Evolutionary conservation across 1,140 invertebrate genomes (phyloP).

Genomic region (Cydia pomonella): DNA sequence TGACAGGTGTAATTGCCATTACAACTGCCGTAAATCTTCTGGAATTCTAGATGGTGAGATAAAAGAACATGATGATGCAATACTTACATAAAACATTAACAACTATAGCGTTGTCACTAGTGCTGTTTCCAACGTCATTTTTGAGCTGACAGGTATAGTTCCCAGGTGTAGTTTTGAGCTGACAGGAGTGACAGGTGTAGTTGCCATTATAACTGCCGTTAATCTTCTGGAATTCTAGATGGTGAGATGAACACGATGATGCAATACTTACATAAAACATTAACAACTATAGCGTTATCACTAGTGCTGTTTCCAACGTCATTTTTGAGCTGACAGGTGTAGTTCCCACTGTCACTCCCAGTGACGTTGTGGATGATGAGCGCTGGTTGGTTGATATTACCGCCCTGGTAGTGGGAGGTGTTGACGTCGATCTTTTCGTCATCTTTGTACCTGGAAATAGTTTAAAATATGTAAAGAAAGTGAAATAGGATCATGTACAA

Average conservation of each 20-base stretch:
- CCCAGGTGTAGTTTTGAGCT: too few relatives aligned
- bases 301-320: slow-evolving; percentile 86
- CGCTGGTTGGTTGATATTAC: slow-evolving; percentile 85
- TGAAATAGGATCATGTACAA: neutral
- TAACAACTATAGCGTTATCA: slow-evolving; percentile 85
- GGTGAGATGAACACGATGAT: too few relatives aligned
- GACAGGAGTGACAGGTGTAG: too few relatives aligned
- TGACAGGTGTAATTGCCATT: too few relatives aligned
- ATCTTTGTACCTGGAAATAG: slow-evolving; percentile 86
- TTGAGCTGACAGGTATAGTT: slow-evolving; percentile 89
- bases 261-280: slow-evolving; percentile 88
- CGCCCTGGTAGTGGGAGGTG: slow-evolving; percentile 87
- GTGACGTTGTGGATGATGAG: slow-evolving; percentile 89
- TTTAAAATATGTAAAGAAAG: slow-evolving; percentile 24
- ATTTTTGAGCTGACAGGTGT: slow-evolving; percentile 90
- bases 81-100: slow-evolving; percentile 91
- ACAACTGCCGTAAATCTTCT: too few relatives aligned
- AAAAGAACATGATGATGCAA: too few relatives aligned
- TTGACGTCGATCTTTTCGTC: slow-evolving; percentile 84
- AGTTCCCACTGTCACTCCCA: slow-evolving; percentile 89
- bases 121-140: slow-evolving; percentile 87
- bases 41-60: too few relatives aligned
- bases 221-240: too few relatives aligned
- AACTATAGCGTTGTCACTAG: slow-evolving; percentile 85
- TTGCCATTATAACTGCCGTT: too few relatives aligned